Base-by-base conservation (phyloP, 2,797 vertebrate genomes). In the Ptychobarbus kaznakovi region DNA sequence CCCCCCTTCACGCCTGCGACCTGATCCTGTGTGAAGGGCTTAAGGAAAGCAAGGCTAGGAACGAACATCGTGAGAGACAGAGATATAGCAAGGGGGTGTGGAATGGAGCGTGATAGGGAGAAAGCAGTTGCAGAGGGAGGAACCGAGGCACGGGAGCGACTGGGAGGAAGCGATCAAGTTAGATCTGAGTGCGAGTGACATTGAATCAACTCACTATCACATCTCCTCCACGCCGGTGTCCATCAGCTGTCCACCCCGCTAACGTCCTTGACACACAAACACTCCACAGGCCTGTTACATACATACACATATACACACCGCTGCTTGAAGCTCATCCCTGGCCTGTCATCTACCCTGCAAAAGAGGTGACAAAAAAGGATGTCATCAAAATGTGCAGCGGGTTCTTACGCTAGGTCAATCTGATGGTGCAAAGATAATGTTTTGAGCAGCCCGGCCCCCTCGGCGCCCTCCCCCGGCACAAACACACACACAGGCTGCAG, bases 181-280 rank as follows among this genome's bases (percentile, higher is more conserved):
- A 92, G 87, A 94, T 93, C 92, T 95, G 93, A 96, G 93, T 93
- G 92, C 94, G 94, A 95, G 94, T 95, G 96, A 96, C 95, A 96
- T 93, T 92, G 88, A 95, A 96, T 97, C 96, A 96, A 97, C 95
- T 96, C 95, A 90, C 90, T 96, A 97, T 96, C 95, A 95, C 93
- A 93, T 95, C 94, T 93, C 94, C 93, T 96, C 92, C 92, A 94
- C 93, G 91, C 92, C 92, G 89, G 92, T 95, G 96, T 96, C 95
- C 94, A 92, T 97, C 95, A 96, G 93, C 84, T 91, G 93, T 94
- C 94, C 93, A 93, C 92, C 92, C 95, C 90, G 93, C 95, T 94
- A 95, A 95, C 93, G 95, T 95, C 94, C 92, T 94, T 95, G 92
- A 95, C 93, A 94, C 91, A 94, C 92, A 92, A 95, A 94, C 94